Conservation (phyloP, 2,888 invertebrate genomes). For the Leptinotarsa rubiginosa region DNA sequence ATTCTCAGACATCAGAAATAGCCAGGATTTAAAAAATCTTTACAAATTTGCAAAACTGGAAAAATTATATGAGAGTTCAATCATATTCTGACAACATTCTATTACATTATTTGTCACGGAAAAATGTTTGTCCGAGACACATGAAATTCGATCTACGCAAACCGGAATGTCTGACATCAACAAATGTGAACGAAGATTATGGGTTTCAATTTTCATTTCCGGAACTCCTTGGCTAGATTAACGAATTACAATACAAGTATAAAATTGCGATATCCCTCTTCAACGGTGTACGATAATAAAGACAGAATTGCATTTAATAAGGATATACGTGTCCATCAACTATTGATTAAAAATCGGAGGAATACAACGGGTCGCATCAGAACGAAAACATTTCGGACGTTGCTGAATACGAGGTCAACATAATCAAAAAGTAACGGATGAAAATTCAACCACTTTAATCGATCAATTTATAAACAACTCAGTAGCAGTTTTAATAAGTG, state of each 20-base stretch:
- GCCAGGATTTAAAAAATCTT: too few relatives aligned
- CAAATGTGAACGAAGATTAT: too few relatives aligned
- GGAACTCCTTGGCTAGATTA: background rate
- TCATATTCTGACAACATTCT: too few relatives aligned
- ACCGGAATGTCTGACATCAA: too few relatives aligned
- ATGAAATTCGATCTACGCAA: too few relatives aligned
- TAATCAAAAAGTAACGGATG: background rate
- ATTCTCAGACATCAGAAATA: too few relatives aligned
- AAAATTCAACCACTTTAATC: background rate
- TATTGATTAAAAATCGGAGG: background rate
- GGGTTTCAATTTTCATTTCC: background rate
- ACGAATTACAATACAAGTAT: background rate
- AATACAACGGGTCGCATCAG: too few relatives aligned
- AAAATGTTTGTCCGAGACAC: too few relatives aligned
- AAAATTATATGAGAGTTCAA: too few relatives aligned
- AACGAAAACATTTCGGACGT: background rate
- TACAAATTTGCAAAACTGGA: too few relatives aligned
- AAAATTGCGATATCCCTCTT: background rate
- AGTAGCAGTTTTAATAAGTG: background rate
- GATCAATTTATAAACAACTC: conserved; percentile 2
- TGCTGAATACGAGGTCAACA: background rate
- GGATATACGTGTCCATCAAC: background rate
- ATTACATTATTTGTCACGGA: too few relatives aligned
- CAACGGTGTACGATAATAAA: background rate
- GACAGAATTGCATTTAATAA: too few relatives aligned